Base-by-base conservation (phyloP, 2,113 vertebrate genomes). In the Nymphicus hollandicus region DNA sequence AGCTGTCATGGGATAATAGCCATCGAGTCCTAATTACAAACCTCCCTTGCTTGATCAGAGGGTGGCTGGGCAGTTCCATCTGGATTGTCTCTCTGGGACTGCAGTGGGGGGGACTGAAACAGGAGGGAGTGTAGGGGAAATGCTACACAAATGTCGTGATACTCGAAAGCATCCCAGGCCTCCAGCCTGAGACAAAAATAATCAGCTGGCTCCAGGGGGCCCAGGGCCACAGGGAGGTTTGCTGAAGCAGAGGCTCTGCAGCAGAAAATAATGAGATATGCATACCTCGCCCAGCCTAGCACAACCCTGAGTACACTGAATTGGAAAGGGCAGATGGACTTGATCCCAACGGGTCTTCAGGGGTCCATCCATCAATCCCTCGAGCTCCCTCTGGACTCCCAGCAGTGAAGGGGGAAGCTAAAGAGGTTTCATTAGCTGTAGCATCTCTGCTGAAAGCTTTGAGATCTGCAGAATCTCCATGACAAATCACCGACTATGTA, bases 1-100 rank as follows among this genome's bases (percentile, higher is more conserved):
- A 61, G 95, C 96, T 96, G 96, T 86, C 93, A 81, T 1, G 29
- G 91, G 74, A 33, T 83, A 90, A 90, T 50, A 85, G 73, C 84
- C 7, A 6, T 22, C 2, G 18, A 84, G 87, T 66, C 73, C 93
- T 78, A 58, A 74, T 93, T 89, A 39, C 89, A 78, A 58, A 87
- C 63, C 47, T 89, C 77, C 83, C 65, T 0, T 4, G 69, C 93
- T 63, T 47, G 72, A 81, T 87, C 76, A 44, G 86, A 66, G 83
- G 68, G 74, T 1, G 58, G 53, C 89, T 73, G 89, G 90, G 90
- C 88, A 84, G 31, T 28, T 91, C 96, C 91, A 78, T 92, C 95
- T 96, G 93, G 80, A 83, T 83, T 7, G 24, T 65, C 64, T 73
- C 86, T 39, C 78, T 49, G 82, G 74, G 91, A 13, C 71, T 44